Evolutionary conservation across 2,797 vertebrate genomes (phyloP).

Genomic region (Sebastes minor): DNA sequence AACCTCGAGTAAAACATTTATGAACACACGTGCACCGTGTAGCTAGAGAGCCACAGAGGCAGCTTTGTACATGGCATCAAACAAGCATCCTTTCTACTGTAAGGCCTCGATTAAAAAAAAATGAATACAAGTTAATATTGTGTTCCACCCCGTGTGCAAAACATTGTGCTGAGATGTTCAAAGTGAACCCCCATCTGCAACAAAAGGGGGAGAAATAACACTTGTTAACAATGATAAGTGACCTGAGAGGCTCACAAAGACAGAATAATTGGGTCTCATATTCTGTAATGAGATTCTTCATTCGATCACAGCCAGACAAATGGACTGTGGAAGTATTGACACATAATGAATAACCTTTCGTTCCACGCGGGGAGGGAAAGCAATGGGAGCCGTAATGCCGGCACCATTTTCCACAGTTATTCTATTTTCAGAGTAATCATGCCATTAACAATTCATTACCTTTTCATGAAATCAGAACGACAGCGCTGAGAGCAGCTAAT

Average conservation of each 20-base stretch:
- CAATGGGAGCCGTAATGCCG: slow-evolving; percentile 38
- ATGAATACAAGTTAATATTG: slow-evolving; percentile 11
- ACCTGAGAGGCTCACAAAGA: slow-evolving; percentile 26
- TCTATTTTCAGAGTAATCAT: slow-evolving; percentile 65
- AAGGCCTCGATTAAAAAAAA: slow-evolving; percentile 3
- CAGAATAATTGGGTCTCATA: slow-evolving; percentile 48
- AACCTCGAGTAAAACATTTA: background rate
- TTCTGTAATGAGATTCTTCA: slow-evolving; percentile 55
- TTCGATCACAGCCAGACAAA: slow-evolving; percentile 60
- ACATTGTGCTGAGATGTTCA: slow-evolving; percentile 5
- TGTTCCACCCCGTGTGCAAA: slow-evolving; percentile 11
- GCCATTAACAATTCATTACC: slow-evolving; percentile 74
- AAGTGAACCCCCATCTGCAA: slow-evolving; percentile 6
- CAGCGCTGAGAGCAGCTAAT: slow-evolving; percentile 58
- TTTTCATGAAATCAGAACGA: slow-evolving; percentile 56
- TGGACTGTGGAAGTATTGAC: slow-evolving; percentile 54
- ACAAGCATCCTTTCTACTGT: background rate
- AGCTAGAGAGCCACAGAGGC: background rate
- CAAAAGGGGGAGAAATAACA: background rate
- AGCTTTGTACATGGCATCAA: background rate
- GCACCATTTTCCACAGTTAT: slow-evolving; percentile 55
- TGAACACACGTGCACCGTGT: background rate
- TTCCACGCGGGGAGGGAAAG: slow-evolving; percentile 40
- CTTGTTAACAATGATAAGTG: slow-evolving; percentile 45
- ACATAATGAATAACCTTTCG: slow-evolving; percentile 59